Percentiles rank a stretch among this genome's conserved stretches.
Evolutionary conservation across 2,113 vertebrate genomes (phyloP).

Genomic region (Mesoclemmys tuberculata): DNA sequence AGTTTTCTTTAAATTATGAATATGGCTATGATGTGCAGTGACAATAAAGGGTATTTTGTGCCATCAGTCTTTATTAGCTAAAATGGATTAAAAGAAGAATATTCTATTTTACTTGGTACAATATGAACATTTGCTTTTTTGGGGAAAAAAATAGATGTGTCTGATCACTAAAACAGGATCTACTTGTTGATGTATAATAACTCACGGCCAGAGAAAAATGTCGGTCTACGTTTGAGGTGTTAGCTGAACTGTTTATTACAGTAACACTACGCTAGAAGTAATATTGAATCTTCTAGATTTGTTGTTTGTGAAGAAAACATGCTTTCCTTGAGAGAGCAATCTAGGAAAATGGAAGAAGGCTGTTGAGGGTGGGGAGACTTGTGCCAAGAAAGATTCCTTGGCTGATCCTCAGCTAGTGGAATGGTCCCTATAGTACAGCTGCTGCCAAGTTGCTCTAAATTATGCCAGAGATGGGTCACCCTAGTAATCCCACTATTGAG

Average conservation of each 20-base stretch:
- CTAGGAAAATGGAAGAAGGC: not conserved
- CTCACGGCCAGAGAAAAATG: not conserved
- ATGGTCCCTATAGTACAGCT: not conserved
- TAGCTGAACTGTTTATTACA: not conserved
- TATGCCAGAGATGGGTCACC: not conserved
- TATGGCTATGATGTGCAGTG: not conserved
- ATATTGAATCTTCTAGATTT: not conserved
- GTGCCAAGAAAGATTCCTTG: not conserved
- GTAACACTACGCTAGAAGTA: not conserved
- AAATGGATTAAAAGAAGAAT: not conserved
- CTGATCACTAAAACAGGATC: rapidly evolving
- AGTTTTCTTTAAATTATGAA: not conserved
- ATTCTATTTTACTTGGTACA: not conserved
- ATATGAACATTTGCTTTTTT: not conserved
- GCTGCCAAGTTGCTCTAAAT: rapidly evolving
- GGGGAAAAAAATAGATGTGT: not conserved
- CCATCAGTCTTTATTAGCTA: not conserved
- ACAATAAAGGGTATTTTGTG: not conserved
- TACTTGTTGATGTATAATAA: not conserved
- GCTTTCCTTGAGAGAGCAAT: not conserved
- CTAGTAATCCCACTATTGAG: rapidly evolving
- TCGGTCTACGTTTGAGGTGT: rapidly evolving
- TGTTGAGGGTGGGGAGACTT: not conserved
- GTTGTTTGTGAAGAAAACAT: not conserved
- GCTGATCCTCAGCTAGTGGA: not conserved